These are phyloP conservation scores for Acholoe squamosa DNA, from an alignment of 2,888 invertebrate genomes.

Conservation along the genomic window DNA sequence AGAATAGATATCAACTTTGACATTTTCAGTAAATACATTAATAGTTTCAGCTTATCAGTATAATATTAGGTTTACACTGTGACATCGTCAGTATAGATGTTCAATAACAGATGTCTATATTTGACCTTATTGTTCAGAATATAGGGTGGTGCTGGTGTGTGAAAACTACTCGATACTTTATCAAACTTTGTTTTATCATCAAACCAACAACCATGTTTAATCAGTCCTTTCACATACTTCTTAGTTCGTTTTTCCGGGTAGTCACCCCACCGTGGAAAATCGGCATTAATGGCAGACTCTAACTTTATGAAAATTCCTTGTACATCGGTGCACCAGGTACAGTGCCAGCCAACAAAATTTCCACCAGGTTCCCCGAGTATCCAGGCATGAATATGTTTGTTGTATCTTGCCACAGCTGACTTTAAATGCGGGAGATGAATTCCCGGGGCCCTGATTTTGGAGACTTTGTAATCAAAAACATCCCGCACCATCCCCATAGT, in stretches of 20 bases:
- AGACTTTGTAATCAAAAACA: constrained; percentile 48
- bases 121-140: neutral
- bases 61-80: neutral
- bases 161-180: neutral
- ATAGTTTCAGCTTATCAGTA: too few relatives aligned
- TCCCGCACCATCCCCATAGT: constrained; percentile 49
- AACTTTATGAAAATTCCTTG: constrained; percentile 45
- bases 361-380: constrained; percentile 25
- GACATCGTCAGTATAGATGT: neutral
- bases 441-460: constrained; percentile 3
- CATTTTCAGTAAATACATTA: too few relatives aligned
- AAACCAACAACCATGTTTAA: constrained; percentile 44
- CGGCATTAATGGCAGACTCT: constrained; percentile 57
- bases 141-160: neutral
- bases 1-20: too few relatives aligned
- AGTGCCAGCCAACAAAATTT: constrained; percentile 60
- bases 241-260: constrained; percentile 57
- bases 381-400: neutral
- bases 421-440: neutral
- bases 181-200: constrained; percentile 27
- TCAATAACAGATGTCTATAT: neutral
- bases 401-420: neutral
- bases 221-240: constrained; percentile 30
- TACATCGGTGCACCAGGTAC: constrained; percentile 58
- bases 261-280: constrained; percentile 64